Conservation (phyloP, 2,113 vertebrate species). For the Holacanthus passer region DNA sequence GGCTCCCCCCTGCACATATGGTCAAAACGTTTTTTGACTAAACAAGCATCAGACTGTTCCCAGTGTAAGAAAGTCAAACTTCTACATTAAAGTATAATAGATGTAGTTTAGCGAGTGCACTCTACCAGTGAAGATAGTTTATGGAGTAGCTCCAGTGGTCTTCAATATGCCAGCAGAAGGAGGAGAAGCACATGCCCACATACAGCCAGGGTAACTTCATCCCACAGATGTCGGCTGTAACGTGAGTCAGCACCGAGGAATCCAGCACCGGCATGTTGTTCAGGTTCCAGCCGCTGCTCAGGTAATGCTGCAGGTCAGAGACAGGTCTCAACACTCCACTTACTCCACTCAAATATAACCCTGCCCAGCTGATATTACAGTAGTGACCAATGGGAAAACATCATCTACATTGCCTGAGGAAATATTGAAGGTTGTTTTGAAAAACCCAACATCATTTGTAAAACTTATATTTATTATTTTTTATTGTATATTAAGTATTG, state of each 20-base stretch:
- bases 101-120: slow-evolving; percentile 1
- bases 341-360: slow-evolving; percentile 8
- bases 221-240: slow-evolving; percentile 98
- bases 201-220: slow-evolving; percentile 99
- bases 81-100: not conserved
- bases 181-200: slow-evolving; percentile 99
- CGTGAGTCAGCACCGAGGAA: slow-evolving; percentile 94
- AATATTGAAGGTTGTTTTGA: not conserved
- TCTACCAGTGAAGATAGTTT: slow-evolving; percentile 97
- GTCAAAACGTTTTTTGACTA: not conserved
- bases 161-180: slow-evolving; percentile 99
- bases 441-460: not conserved
- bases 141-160: slow-evolving; percentile 99
- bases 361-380: not conserved
- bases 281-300: slow-evolving; percentile 97
- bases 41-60: not conserved
- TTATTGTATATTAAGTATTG: no score
- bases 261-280: slow-evolving; percentile 99
- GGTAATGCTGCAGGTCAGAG: slow-evolving; percentile 88
- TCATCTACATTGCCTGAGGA: not conserved
- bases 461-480: not conserved
- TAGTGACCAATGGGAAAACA: not conserved
- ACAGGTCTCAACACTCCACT: slow-evolving; percentile 34
- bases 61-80: not conserved
- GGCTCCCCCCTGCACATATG: slow-evolving; percentile 92